Base-by-base conservation (phyloP, 2,888 invertebrate genomes). In the Caenorhabditis sp. region DNA sequence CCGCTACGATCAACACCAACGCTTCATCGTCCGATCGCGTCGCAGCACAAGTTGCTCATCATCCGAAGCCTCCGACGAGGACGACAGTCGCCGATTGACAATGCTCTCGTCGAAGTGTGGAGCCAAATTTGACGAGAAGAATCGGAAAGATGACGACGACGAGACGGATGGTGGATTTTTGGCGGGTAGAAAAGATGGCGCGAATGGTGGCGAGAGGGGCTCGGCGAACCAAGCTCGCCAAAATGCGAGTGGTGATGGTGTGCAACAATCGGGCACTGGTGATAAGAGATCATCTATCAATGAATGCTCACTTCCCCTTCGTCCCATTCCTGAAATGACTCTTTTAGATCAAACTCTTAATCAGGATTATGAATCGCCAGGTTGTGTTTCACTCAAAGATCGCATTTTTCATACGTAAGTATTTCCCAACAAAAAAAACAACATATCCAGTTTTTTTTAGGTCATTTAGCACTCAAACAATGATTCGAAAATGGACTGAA, bases 1-100 rank as follows among this genome's bases (percentile, higher is more conserved):
- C 21, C 73, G 84, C 26, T 86, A 82, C 66, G 86, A 84, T 54
- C 81, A 81, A 25, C 85, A 85, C 67, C 76, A 80, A 36, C 57
- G 84, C 49, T 82, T 85, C 31, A 76, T 81, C 14, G 58, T 72
- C 0, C 57, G 78, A 23, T 70, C 79, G 10, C 72, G 82, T n/a
- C 56, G 84, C 56, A 82, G 82, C 31, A 82, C 84, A 2, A 95
- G 95, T 63, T 95, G 95, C 88, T 95, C 95, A 83, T 95, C 95
- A 62, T 95, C 95, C 0, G 95, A 96, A 89, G 93, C 95, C 7
- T 95, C 95, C 70, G 95, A 95, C 88, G 90, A 90, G 27, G 90
- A 90, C 93, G 83, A 82, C 53, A 80, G 81, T 17, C 66, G 83
- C 4, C 66, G 82, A n/a, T 64, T 83, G 58, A 79, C 78, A 23